A percentile compares a stretch with the other conserved stretches of the same genome.
Evolutionary conservation across 2,888 invertebrate species (phyloP).

Genomic region (Heliconius cydno): DNA sequence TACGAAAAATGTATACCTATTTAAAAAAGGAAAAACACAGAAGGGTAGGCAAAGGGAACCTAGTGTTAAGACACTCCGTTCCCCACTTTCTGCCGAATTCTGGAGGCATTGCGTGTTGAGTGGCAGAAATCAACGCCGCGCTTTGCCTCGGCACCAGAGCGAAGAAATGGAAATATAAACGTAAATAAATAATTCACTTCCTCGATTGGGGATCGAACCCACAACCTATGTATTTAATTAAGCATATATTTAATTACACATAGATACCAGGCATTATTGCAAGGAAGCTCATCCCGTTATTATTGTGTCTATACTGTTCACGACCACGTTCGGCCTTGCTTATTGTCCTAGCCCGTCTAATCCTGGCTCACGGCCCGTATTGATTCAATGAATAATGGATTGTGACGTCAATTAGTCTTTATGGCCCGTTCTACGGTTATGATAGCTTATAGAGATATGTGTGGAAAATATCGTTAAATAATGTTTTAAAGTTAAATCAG

Average conservation of each 20-base stretch:
- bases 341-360: constrained; percentile 30
- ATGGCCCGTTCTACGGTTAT: constrained; percentile 18
- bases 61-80: too few species aligned
- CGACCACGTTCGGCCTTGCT: constrained; percentile 23
- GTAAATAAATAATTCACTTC: too few species aligned
- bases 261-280: not conserved
- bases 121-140: not conserved
- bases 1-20: not conserved
- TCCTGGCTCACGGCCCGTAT: constrained; percentile 25
- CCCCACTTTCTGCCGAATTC: too few species aligned
- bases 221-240: too few species aligned
- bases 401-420: constrained; percentile 34
- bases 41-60: too few species aligned
- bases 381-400: constrained; percentile 30
- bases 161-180: not conserved
- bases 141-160: not conserved
- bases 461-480: not conserved
- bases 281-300: constrained; percentile 1
- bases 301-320: constrained; percentile 18
- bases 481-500: not conserved
- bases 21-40: too few species aligned
- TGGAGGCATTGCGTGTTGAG: too few species aligned
- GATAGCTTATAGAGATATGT: constrained; percentile 19
- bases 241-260: not conserved
- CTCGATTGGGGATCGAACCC: too few species aligned